Evolutionary conservation across 2,797 vertebrate species (phyloP), one percentile per base, ranked within the genome.

Genomic region (Crocodylus rhombifer): DNA sequence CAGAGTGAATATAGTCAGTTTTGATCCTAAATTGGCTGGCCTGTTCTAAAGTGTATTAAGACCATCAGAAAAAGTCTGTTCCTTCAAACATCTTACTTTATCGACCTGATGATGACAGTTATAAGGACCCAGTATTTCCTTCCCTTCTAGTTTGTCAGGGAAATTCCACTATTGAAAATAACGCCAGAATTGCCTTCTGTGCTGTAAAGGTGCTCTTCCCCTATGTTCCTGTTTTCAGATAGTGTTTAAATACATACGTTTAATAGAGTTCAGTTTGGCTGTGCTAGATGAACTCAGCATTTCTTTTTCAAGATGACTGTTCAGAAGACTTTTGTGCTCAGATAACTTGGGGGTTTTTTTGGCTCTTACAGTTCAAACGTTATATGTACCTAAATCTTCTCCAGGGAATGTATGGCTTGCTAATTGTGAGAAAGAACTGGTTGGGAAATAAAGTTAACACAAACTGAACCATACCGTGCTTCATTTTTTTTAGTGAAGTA

Each of bases 81-180:
- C 64, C 64, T n/a, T 65, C n/a, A 67, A 30, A 63, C 28, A 23
- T 25, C 17, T 33, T 30, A 67, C n/a, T 12, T 16, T 65, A 65
- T 67, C 30, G 20, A 30, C 20, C 16, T 30, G 20, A 33, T 30
- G n/a, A 30, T 21, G 30, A 67, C n/a, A 11, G 65, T 33, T 30
- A 67, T 33, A 67, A 18, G 65, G n/a, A 33, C 65, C 18, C 65
- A 67, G 6, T 67, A 67, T 30, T 67, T n/a, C 17, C n/a, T 18
- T 33, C 30, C 18, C 65, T 33, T 67, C n/a, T n/a, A 67, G 65
- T 18, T 67, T 11, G 33, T 8, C 14, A 92, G 62, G 6, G 25
- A 13, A 81, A 2, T 4, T 5, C 4, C 13, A 30, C 26, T 21
- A 1, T 0, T 1, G 2, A 57, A 61, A 81, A 1, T 20, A 42